Evolutionary conservation across 2,113 vertebrate genomes (phyloP), one percentile per base, ranked within the genome.

Genomic region (Trinectes maculatus): DNA sequence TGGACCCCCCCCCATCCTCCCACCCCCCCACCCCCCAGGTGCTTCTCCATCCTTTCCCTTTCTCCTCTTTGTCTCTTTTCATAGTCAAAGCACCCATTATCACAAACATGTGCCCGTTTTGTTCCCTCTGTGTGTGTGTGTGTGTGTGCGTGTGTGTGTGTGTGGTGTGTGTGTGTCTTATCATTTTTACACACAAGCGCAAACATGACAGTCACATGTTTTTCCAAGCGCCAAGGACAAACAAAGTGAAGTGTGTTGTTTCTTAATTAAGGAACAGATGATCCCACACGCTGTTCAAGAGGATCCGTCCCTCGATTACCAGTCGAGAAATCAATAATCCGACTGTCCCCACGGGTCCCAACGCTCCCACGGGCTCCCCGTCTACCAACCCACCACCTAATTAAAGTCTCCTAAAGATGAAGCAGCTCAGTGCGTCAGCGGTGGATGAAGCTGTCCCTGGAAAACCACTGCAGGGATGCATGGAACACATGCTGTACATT

Each of bases 1-100:
- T n/a, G n/a, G n/a, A n/a, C n/a, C n/a, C n/a, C n/a, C n/a, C n/a
- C n/a, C n/a, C n/a, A n/a, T n/a, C n/a, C n/a, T n/a, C n/a, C n/a
- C n/a, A n/a, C n/a, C 85, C 91, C 89, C 90, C 82, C 1, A 52
- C 63, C 86, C 90, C 91, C 88, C 81, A 86, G 83, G 83, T 44
- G 64, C 52, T 51, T 22, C 79, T 89, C 79, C 74, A 74, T 73
- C 43, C 82, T 74, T 82, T 85, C 87, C 44, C 81, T 79, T 82
- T 88, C n/a, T 89, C 80, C 84, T 82, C 85, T 61, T 28, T 13
- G 26, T 57, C 44, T 10, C 71, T 59, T 84, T 79, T 84, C 74
- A 77, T 19, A 78, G 77, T 81, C 66, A 58, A 76, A 83, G 63
- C 19, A n/a, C 40, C 66, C 12, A 58, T 75, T 61, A 44, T 79